Evolutionary conservation across 2,888 invertebrate genomes (phyloP).

Genomic region (Campoplex capitator): DNA sequence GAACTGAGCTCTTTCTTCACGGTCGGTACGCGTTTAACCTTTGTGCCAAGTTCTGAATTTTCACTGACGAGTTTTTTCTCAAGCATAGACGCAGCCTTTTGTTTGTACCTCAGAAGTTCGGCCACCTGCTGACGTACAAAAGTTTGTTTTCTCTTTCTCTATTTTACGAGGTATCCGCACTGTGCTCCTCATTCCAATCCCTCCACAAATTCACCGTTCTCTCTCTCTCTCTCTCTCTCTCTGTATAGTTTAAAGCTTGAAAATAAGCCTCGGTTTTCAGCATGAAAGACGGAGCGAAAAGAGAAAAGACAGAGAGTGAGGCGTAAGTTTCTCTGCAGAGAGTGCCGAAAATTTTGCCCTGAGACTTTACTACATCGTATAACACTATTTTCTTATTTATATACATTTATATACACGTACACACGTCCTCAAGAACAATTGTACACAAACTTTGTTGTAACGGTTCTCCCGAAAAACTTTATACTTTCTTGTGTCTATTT

Average conservation of each 20-base stretch:
- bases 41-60: slow-evolving; percentile 47
- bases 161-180: slow-evolving; percentile 6
- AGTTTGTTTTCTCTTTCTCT: slow-evolving; percentile 50
- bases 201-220: slow-evolving; percentile 22
- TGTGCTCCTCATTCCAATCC: not conserved
- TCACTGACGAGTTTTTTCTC: slow-evolving; percentile 46
- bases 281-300: slow-evolving; percentile 7
- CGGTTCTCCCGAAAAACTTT: slow-evolving; percentile 33
- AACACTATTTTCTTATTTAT: slow-evolving; percentile 29
- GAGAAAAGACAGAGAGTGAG: slow-evolving; percentile 27
- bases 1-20: slow-evolving; percentile 82
- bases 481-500: not conserved
- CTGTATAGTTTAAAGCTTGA: slow-evolving; percentile 41
- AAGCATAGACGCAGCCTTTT: slow-evolving; percentile 64
- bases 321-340: slow-evolving; percentile 48
- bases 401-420: not conserved
- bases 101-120: slow-evolving; percentile 77
- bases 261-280: slow-evolving; percentile 58
- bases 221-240: slow-evolving; percentile 29
- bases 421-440: slow-evolving; percentile 48
- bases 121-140: slow-evolving; percentile 75
- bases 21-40: slow-evolving; percentile 77
- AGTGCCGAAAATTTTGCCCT: slow-evolving; percentile 55
- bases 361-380: slow-evolving; percentile 28
- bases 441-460: slow-evolving; percentile 53